Percentiles rank a stretch among this genome's conserved stretches.
Evolutionary conservation across 2,113 vertebrate species (phyloP).

Genomic region (Zingel zingel): DNA sequence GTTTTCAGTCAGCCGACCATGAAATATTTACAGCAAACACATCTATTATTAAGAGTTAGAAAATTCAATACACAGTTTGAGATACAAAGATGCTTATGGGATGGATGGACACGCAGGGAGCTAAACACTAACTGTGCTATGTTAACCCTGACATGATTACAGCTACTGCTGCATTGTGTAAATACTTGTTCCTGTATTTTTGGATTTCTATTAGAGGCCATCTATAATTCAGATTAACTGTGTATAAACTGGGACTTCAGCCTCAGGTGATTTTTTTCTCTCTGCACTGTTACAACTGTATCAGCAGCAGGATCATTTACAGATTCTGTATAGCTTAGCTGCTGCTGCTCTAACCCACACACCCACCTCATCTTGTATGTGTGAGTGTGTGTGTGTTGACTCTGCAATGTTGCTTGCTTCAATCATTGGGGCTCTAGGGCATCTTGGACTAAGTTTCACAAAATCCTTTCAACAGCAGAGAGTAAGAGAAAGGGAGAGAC

Average conservation of each 20-base stretch:
- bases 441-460: constrained; percentile 16
- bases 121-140: not conserved
- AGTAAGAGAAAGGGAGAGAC: not conserved
- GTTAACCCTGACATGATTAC: constrained; percentile 43
- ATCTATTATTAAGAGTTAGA: constrained; percentile 81
- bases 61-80: constrained; percentile 74
- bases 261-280: constrained; percentile 6
- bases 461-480: constrained; percentile 29
- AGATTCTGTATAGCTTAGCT: constrained; percentile 35
- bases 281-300: constrained; percentile 38
- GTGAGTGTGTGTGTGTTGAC: constrained; percentile 31
- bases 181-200: not conserved
- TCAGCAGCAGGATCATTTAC: constrained; percentile 43
- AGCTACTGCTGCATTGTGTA: constrained; percentile 15
- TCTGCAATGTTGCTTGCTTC: constrained; percentile 45
- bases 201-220: constrained; percentile 26
- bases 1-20: constrained; percentile 80
- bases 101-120: constrained; percentile 17
- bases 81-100: constrained; percentile 56
- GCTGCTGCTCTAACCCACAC: constrained; percentile 29
- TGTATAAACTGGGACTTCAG: constrained; percentile 5
- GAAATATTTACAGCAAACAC: constrained; percentile 83
- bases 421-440: constrained; percentile 63
- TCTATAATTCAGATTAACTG: constrained; percentile 51
- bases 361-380: not conserved